A percentile compares a stretch with the other conserved stretches of the same genome.
phyloP scores from a whole-genome alignment of 2,888 invertebrate species.

The Pammene aurita region DNA sequence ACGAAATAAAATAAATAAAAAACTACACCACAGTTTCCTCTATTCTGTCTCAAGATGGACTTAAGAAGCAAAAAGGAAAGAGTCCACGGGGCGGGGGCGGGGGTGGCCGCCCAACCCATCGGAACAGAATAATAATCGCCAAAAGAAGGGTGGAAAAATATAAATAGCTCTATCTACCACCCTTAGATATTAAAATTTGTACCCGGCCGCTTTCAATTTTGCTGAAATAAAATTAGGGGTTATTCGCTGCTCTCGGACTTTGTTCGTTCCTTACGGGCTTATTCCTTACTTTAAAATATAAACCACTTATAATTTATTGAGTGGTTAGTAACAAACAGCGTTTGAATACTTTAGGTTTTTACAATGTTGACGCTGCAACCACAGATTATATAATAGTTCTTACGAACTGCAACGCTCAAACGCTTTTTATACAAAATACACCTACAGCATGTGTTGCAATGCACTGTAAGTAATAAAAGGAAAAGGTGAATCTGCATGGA shows the following conservation, averaged over 20 bases:
- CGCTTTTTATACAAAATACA: too few species aligned
- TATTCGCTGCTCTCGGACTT: constrained; percentile 29
- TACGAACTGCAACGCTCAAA: too few species aligned
- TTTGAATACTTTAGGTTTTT: too few species aligned
- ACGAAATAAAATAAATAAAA: not conserved
- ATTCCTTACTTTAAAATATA: not conserved
- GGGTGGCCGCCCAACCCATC: constrained; percentile 65
- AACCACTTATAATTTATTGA: not conserved
- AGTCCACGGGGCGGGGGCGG: constrained; percentile 70
- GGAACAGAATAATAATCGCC: constrained; percentile 84
- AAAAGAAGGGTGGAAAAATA: constrained; percentile 83
- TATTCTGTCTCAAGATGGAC: constrained; percentile 80
- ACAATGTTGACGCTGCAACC: too few species aligned
- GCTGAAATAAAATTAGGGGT: constrained; percentile 71
- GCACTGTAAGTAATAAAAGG: too few species aligned
- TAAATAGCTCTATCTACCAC: constrained; percentile 79
- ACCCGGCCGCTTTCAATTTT: constrained; percentile 71
- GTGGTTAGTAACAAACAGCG: too few species aligned
- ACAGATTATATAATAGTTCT: too few species aligned
- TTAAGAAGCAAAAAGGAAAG: constrained; percentile 84
- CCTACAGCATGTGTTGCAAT: too few species aligned
- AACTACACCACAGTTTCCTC: constrained; percentile 53
- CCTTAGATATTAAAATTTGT: constrained; percentile 80
- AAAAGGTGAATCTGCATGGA: too few species aligned
- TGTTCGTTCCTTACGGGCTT: not conserved